Conservation (phyloP, 2,888 invertebrate genomes). For the Nysson spinosus region DNA sequence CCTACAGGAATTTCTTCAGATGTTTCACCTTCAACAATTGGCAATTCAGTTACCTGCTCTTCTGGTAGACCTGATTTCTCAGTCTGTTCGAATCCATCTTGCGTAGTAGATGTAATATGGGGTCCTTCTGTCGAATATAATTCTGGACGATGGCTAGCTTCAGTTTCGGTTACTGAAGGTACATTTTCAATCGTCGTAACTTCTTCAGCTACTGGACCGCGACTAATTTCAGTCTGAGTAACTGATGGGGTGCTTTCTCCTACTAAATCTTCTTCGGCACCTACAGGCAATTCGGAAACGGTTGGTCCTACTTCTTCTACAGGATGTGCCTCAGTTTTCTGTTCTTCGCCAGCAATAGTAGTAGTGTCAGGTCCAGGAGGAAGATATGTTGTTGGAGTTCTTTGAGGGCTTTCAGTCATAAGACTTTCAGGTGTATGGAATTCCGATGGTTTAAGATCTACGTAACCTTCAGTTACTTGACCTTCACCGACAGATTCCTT, state of each 20-base stretch:
- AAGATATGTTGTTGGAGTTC: conserved; percentile 55
- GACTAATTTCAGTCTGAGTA: conserved; percentile 15
- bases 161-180: conserved; percentile 21
- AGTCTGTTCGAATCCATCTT: conserved; percentile 26
- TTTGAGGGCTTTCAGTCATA: conserved; percentile 60
- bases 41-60: conserved; percentile 37
- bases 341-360: conserved; percentile 21
- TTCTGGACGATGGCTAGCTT: conserved; percentile 35
- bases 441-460: conserved; percentile 50
- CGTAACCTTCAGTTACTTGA: conserved; percentile 60
- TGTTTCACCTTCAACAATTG: no score
- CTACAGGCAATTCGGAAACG: conserved; percentile 6
- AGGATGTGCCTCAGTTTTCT: conserved; percentile 10
- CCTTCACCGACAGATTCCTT: conserved; percentile 58
- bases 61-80: conserved; percentile 38
- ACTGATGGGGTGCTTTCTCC: conserved; percentile 30
- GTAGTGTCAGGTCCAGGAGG: conserved; percentile 47
- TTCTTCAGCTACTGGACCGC: not conserved
- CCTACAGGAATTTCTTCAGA: conserved; percentile 43
- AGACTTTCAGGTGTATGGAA: conserved; percentile 55
- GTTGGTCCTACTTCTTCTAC: conserved; percentile 31
- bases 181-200: conserved; percentile 34
- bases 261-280: conserved; percentile 11
- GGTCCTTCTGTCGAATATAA: conserved; percentile 3
- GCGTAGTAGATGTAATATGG: not conserved